Conservation (phyloP, 2,797 vertebrate genomes). For the Fundulus diaphanus region DNA sequence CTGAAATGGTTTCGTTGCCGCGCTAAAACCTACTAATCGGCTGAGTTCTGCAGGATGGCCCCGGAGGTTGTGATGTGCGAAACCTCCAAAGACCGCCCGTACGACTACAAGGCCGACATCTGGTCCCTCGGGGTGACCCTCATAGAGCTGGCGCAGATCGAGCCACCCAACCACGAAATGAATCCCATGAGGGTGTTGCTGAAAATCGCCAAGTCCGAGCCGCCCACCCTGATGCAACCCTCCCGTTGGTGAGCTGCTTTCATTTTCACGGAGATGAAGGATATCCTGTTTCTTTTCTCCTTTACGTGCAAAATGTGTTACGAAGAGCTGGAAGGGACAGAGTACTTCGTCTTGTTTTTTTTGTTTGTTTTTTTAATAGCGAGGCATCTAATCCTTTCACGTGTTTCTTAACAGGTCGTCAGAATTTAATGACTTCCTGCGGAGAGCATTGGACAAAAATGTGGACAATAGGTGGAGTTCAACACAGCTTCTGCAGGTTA, state of each 20-base stretch:
- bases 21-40: slow-evolving; percentile 5
- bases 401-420: slow-evolving; percentile 84
- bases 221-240: slow-evolving; percentile 92
- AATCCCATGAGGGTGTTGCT: slow-evolving; percentile 98
- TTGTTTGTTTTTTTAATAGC: too few species aligned
- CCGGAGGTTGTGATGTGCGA: slow-evolving; percentile 99
- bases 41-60: slow-evolving; percentile 89
- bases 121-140: slow-evolving; percentile 98
- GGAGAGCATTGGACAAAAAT: slow-evolving; percentile 96
- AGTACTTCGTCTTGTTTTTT: not conserved
- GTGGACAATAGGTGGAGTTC: slow-evolving; percentile 92
- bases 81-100: slow-evolving; percentile 97
- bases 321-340: not conserved
- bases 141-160: slow-evolving; percentile 98
- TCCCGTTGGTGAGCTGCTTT: slow-evolving; percentile 89
- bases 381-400: not conserved
- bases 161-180: slow-evolving; percentile 98
- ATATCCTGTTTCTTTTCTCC: not conserved
- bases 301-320: slow-evolving; percentile 26
- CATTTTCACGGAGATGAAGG: slow-evolving; percentile 34
- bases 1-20: not conserved
- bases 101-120: slow-evolving; percentile 98
- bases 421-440: slow-evolving; percentile 95
- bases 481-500: slow-evolving; percentile 91
- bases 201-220: slow-evolving; percentile 98